Base-by-base conservation (phyloP, 2,888 invertebrate species). In the Drosophila suboccidentalis region DNA sequence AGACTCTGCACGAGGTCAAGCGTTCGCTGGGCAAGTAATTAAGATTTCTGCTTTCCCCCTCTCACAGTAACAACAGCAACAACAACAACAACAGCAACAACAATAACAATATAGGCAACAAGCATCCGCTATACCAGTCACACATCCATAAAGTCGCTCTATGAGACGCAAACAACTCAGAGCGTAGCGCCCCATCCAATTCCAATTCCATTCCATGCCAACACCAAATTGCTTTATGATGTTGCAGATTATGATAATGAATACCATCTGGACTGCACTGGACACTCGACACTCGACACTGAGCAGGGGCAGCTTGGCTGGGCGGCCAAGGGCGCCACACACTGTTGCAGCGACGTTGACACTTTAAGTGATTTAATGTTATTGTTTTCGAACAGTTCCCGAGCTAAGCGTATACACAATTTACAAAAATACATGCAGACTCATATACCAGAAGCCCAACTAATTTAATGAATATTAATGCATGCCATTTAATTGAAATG, bases 331-430 rank as follows among this genome's bases (percentile, higher is more conserved):
- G 72, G 73, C 80, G 67, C 63, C 38, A 32, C 77, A 58, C 38
- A 43, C 57, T 19, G 38, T 49, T 44, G 58, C 65, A 75, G 61
- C 78, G 55, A 60, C 65, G 78, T 84, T 91, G 91, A 90, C 91
- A 91, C 90, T 90, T 91, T 84, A 91, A 91, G 91, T 91, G 91
- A 91, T 91, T 91, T 91, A 91, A 91, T 90, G 91, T 91, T 87
- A 91, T 90, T 87, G 91, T 89, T 87, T 79, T 78, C 54, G 67
- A 60, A 64, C 65, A 67, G 71, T 44, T 59, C 38, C 39, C 32
- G 53, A 51, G 55, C 59, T 44, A 59, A 44, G 32, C 49, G 46
- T 43, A 38, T 11, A 44, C 53, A 34, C 26, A 55, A 47, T 19
- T n/a, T 29, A 36, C n/a, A 29, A 2, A 36, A 13, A 36, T n/a